Evolutionary conservation across 2,888 invertebrate genomes (phyloP).

Genomic region (Sarcophaga rosellei): DNA sequence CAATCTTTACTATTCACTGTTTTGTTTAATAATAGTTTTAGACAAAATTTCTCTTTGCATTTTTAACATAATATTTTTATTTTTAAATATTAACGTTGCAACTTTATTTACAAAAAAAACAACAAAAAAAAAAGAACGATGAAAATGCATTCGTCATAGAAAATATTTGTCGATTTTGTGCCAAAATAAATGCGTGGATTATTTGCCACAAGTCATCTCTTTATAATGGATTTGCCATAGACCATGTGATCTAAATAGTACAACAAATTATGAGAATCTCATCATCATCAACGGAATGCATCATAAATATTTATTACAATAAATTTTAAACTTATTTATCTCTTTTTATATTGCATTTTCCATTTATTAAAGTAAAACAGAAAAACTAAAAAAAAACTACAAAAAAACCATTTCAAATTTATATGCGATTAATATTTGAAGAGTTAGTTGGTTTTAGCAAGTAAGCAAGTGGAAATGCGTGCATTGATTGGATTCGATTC

Average conservation of each 20-base stretch:
- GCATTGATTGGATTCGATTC: neutral
- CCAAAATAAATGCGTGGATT: constrained; percentile 58
- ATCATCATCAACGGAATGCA: constrained; percentile 27
- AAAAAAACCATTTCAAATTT: neutral
- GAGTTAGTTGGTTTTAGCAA: neutral
- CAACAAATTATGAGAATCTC: constrained; percentile 50
- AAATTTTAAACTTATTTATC: neutral
- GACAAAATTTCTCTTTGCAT: too few species aligned
- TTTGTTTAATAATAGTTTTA: too few species aligned
- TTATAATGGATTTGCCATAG: constrained; percentile 61
- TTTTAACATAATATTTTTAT: too few species aligned
- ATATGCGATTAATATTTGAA: too few species aligned
- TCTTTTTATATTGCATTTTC: neutral
- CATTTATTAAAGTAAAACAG: neutral
- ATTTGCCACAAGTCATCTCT: constrained; percentile 62
- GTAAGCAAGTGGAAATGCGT: neutral
- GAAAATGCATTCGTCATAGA: too few species aligned
- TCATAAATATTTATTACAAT: neutral
- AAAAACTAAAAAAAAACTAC: neutral
- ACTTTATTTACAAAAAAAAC: too few species aligned
- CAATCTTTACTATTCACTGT: too few species aligned
- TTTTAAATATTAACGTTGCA: too few species aligned
- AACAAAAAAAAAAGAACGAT: too few species aligned
- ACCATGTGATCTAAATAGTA: constrained; percentile 61
- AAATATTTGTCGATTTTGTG: constrained; percentile 33